Evolutionary conservation across 2,797 vertebrate genomes (phyloP).

Genomic region (Catostomus latipinnis): DNA sequence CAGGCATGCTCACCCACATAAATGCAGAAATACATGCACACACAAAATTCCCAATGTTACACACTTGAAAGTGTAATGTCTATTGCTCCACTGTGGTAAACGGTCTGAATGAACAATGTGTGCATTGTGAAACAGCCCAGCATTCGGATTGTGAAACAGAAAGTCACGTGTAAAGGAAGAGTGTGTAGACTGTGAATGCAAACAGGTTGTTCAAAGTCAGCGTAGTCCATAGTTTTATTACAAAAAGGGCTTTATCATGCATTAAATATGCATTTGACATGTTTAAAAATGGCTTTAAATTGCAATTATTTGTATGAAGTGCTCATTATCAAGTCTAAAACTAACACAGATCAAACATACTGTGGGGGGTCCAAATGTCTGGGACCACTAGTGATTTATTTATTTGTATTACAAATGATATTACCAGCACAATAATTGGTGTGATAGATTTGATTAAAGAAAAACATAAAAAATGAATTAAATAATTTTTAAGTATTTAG

Average conservation of each 20-base stretch:
- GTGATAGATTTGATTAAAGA: no score
- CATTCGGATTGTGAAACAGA: conserved; percentile 18
- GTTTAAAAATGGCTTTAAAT: conserved; percentile 1
- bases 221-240: conserved; percentile 14
- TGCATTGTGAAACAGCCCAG: conserved; percentile 43
- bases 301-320: not conserved
- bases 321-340: no score
- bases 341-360: conserved; percentile 51
- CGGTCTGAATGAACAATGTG: conserved; percentile 51
- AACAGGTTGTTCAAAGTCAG: conserved; percentile 15
- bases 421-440: no score
- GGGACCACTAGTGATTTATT: no score
- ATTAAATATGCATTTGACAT: conserved; percentile 12
- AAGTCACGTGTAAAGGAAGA: conserved; percentile 22
- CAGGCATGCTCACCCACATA: conserved; percentile 12
- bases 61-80: conserved; percentile 34
- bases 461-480: no score
- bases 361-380: not conserved
- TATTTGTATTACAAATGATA: no score
- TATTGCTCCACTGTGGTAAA: not conserved
- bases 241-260: not conserved
- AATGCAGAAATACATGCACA: conserved; percentile 6
- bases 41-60: conserved; percentile 12
- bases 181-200: conserved; percentile 18
- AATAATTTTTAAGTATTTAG: no score